Evolutionary conservation across 2,113 vertebrate genomes (phyloP).

Genomic region (Tympanuchus pallidicinctus): DNA sequence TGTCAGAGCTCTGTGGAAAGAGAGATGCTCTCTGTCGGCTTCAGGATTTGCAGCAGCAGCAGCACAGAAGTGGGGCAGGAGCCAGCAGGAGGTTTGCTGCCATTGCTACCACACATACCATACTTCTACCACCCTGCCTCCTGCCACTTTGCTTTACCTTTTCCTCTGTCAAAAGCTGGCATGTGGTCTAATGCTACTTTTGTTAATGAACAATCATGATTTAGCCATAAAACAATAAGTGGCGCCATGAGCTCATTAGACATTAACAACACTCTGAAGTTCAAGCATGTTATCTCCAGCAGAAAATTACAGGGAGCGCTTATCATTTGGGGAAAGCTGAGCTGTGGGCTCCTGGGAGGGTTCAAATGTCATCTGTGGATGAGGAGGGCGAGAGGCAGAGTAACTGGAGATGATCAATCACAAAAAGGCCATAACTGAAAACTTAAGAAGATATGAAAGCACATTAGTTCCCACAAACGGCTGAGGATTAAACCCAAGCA

Average conservation of each 20-base stretch:
- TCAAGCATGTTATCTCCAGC: constrained; percentile 1
- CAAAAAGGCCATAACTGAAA: constrained; percentile 49
- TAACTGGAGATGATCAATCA: constrained; percentile 37
- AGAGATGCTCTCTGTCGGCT: neutral
- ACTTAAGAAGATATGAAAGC: constrained; percentile 56
- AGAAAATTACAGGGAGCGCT: neutral
- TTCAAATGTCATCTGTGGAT: neutral
- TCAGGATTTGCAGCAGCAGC: neutral
- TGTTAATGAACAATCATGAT: constrained; percentile 59
- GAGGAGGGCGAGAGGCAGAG: neutral
- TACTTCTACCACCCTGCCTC: neutral
- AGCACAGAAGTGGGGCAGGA: fast-evolving
- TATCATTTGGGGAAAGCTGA: constrained; percentile 22
- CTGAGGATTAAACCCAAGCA: constrained; percentile 60
- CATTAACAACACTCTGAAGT: constrained; percentile 20
- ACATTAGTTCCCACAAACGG: constrained; percentile 72
- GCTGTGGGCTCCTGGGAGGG: neutral
- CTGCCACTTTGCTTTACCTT: neutral
- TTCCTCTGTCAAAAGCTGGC: neutral
- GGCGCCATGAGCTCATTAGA: constrained; percentile 38
- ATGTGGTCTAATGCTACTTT: neutral
- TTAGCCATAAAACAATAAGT: neutral
- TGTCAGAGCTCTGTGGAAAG: neutral
- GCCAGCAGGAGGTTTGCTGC: neutral
- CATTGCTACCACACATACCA: neutral